A percentile compares a stretch with the other conserved stretches of the same genome.
Conservation (phyloP, 1,140 invertebrate species). For the Scaptomyza pallida region DNA sequence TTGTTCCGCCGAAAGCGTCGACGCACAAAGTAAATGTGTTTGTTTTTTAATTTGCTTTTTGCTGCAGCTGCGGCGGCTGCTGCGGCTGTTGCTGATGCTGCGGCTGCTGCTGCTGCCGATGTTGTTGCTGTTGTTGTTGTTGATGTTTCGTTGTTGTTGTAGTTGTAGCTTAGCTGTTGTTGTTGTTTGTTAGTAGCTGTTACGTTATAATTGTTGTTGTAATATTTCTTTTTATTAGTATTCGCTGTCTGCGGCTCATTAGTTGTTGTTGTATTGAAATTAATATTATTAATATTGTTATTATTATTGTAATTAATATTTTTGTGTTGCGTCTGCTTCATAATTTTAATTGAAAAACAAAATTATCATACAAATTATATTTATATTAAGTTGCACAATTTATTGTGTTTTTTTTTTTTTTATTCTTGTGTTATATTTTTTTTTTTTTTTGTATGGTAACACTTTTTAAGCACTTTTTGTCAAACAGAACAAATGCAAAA, state of each 20-base stretch:
- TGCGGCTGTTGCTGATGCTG: conserved; percentile 38
- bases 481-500: conserved; percentile 51
- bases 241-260: conserved; percentile 46
- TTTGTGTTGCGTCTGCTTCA: conserved; percentile 62
- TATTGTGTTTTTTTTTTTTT: not conserved
- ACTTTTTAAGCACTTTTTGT: conserved; percentile 25
- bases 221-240: conserved; percentile 55
- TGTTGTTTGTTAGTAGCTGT: conserved; percentile 29
- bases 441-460: not conserved
- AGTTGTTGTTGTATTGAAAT: conserved; percentile 52
- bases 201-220: conserved; percentile 43
- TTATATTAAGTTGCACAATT: conserved; percentile 26
- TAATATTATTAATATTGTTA: conserved; percentile 58
- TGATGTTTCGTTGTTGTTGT: conserved; percentile 18
- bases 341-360: conserved; percentile 50
- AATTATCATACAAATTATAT: conserved; percentile 28
- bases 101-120: conserved; percentile 38
- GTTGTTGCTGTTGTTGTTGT: conserved; percentile 37
- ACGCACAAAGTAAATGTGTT: conserved; percentile 59
- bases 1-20: conserved; percentile 55
- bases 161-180: conserved; percentile 21
- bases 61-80: conserved; percentile 27
- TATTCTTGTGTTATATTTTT: conserved; percentile 3
- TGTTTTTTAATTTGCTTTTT: conserved; percentile 55
- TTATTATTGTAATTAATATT: conserved; percentile 60